phyloP scores from a whole-genome alignment of 1,140 invertebrate genomes.

The Aphelinus atriplicis region DNA sequence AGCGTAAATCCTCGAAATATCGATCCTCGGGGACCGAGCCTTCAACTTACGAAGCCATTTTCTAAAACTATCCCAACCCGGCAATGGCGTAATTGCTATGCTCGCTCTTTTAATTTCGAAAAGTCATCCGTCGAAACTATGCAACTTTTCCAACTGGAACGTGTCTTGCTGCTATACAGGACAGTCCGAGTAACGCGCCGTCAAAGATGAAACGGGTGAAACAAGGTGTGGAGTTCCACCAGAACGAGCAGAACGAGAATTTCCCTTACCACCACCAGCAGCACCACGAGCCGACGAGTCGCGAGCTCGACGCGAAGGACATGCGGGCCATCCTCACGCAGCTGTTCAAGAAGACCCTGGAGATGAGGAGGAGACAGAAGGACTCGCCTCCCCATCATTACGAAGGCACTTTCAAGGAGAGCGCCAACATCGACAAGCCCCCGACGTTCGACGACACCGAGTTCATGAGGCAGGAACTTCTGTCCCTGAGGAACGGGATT shows the following conservation, averaged over 20 bases:
- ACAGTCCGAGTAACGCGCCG: slow-evolving; percentile 59
- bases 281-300: slow-evolving; percentile 50
- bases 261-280: slow-evolving; percentile 43
- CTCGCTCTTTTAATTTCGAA: too few species aligned
- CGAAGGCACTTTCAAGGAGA: slow-evolving; percentile 54
- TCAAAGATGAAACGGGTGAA: slow-evolving; percentile 63
- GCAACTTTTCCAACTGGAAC: too few species aligned
- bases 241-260: slow-evolving; percentile 40
- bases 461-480: slow-evolving; percentile 23
- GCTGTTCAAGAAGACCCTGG: slow-evolving; percentile 49
- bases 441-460: slow-evolving; percentile 35
- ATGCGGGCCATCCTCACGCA: slow-evolving; percentile 59
- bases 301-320: slow-evolving; percentile 61
- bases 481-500: slow-evolving; percentile 19
- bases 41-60: too few species aligned
- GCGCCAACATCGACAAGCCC: slow-evolving; percentile 54
- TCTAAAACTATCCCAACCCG: too few species aligned
- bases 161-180: too few species aligned
- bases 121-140: too few species aligned
- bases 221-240: slow-evolving; percentile 60
- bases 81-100: too few species aligned
- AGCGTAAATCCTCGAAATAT: too few species aligned
- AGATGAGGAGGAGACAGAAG: slow-evolving; percentile 54
- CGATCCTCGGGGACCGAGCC: too few species aligned
- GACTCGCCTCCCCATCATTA: slow-evolving; percentile 50